A percentile compares a stretch with the other conserved stretches of the same genome.
These are phyloP conservation scores for Ctenomys sociabilis DNA, from an alignment of 2,113 vertebrate species.

Conservation along the genomic window DNA sequence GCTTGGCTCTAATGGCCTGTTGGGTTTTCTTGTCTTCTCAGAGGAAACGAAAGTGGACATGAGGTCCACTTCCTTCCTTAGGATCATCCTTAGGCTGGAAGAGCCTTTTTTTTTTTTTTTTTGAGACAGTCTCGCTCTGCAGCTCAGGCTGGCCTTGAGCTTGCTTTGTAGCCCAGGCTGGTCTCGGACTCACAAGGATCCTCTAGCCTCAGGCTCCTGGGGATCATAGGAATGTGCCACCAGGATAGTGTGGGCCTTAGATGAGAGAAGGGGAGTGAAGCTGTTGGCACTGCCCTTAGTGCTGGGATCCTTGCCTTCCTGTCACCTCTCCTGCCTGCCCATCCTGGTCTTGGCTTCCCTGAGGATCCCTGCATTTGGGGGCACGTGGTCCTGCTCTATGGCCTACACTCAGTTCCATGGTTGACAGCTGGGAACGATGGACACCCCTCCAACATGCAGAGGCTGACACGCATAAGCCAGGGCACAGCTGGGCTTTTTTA, in stretches of 20 bases:
- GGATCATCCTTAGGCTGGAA: no score
- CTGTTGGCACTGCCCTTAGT: background rate
- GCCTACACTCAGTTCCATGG: background rate
- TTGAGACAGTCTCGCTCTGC: no score
- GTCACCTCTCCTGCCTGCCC: background rate
- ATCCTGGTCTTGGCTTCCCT: background rate
- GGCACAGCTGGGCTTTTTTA: background rate
- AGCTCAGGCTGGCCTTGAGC: no score
- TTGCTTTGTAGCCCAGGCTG: no score
- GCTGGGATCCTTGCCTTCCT: background rate
- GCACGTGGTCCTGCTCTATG: background rate
- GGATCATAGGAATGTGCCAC: no score
- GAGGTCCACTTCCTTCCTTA: no score
- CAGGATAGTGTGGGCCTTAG: background rate
- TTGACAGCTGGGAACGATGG: background rate
- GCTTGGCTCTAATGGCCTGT: no score
- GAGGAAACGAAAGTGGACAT: no score
- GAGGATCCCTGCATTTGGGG: background rate
- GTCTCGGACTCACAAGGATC: no score
- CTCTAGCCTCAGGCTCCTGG: no score
- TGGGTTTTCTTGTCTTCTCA: no score
- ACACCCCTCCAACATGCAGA: background rate
- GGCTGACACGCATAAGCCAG: background rate
- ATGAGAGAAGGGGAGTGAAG: background rate
- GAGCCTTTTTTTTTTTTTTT: no score